phyloP scores from a whole-genome alignment of 2,797 vertebrate species.

The Paguma larvata region DNA sequence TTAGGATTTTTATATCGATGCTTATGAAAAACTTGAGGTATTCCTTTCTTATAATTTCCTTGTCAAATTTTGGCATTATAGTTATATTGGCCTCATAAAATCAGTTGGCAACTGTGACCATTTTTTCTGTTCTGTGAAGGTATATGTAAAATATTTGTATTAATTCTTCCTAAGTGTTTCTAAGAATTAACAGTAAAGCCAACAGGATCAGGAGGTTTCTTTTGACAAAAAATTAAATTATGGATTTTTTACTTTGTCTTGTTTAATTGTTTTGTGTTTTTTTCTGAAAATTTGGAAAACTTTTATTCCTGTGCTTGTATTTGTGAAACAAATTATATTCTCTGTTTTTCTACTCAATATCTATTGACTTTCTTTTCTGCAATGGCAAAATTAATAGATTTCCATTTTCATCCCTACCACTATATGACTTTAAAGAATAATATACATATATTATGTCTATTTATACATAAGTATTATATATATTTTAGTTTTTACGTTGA shows the following conservation, averaged over 20 bases:
- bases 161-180: neutral
- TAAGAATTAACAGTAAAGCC: slow-evolving; percentile 24
- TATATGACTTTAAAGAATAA: neutral
- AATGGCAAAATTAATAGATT: neutral
- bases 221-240: neutral
- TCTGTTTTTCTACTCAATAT: neutral
- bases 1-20: neutral
- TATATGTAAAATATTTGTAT: neutral
- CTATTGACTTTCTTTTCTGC: neutral
- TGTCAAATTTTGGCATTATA: neutral
- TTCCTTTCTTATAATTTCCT: neutral
- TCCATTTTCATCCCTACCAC: neutral
- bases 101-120: neutral
- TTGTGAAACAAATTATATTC: neutral
- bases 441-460: neutral
- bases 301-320: neutral
- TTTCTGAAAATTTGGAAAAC: neutral
- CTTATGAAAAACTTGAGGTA: neutral
- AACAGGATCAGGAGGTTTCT: neutral
- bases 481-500: neutral
- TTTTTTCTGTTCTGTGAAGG: neutral
- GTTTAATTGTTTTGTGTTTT: slow-evolving; percentile 11
- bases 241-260: neutral
- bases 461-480: no score
- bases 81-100: neutral